These are phyloP conservation scores for Sinocyclocheilus anophthalmus DNA, from an alignment of 2,113 vertebrate species.

Conservation along the genomic window DNA sequence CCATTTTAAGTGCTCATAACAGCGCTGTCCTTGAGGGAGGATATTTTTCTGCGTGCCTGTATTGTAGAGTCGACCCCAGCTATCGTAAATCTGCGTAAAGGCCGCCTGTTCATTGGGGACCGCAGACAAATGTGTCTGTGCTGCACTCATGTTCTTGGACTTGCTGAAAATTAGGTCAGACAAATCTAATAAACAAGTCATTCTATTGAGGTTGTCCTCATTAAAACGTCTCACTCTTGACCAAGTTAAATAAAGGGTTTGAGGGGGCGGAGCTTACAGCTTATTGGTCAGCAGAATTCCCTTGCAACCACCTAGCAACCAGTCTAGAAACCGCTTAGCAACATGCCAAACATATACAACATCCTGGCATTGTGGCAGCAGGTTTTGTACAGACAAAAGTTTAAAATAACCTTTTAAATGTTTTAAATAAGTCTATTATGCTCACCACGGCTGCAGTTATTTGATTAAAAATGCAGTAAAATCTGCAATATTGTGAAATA, in stretches of 20 bases:
- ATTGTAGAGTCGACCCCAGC: conserved; percentile 28
- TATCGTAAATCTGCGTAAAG: conserved; percentile 32
- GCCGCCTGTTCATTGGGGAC: conserved; percentile 14
- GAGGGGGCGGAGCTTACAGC: background rate
- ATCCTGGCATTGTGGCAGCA: background rate
- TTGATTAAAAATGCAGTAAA: too few relatives aligned
- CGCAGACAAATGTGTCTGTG: conserved; percentile 21
- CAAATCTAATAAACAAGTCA: conserved; percentile 24
- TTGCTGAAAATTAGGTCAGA: conserved; percentile 27
- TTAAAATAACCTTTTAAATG: background rate
- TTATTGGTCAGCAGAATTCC: conserved; percentile 4
- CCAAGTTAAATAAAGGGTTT: background rate
- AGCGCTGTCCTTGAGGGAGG: conserved; percentile 21
- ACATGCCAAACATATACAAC: background rate
- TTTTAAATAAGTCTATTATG: background rate
- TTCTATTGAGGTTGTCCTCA: background rate
- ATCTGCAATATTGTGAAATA: too few relatives aligned
- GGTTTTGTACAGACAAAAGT: too few relatives aligned
- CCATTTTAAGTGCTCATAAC: background rate
- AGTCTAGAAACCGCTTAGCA: background rate
- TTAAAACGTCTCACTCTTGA: conserved; percentile 15
- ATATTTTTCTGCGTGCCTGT: background rate
- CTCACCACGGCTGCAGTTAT: background rate
- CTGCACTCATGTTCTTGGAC: conserved; percentile 17
- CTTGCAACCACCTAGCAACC: background rate